Conservation (phyloP, 2,797 vertebrate genomes). For the Dendrocincla tyrannina region DNA sequence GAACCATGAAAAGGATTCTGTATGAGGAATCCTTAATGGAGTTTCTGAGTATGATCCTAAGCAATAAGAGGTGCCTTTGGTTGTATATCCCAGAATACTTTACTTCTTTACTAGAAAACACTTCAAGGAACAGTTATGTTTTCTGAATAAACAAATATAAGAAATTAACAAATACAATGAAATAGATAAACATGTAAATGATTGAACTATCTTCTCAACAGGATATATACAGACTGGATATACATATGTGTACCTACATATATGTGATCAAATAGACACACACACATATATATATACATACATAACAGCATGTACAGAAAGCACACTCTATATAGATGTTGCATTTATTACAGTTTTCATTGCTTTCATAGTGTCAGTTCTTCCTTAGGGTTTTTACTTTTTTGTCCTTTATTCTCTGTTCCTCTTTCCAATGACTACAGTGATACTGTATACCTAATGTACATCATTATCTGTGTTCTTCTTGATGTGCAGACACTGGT, state of each 20-base stretch:
- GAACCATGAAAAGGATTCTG: background rate
- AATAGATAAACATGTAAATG: background rate
- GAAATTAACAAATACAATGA: background rate
- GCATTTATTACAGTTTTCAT: background rate
- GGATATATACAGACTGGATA: background rate
- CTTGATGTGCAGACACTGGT: background rate
- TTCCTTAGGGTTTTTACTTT: background rate
- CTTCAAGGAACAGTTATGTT: background rate
- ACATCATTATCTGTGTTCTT: background rate
- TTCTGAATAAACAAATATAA: background rate
- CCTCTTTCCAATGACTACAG: fast-evolving
- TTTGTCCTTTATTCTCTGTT: fast-evolving
- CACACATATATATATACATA: fast-evolving
- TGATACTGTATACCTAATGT: background rate
- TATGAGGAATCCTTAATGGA: background rate
- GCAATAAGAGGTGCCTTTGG: background rate
- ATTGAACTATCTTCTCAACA: background rate
- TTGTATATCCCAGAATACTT: background rate
- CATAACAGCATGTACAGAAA: background rate
- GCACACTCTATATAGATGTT: background rate
- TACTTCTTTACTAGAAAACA: background rate
- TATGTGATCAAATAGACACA: background rate
- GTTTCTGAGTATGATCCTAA: background rate
- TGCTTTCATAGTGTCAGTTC: background rate
- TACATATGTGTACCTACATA: fast-evolving